Evolutionary conservation across 2,888 invertebrate genomes (phyloP).

Genomic region (Lissocephala sabroskyi): DNA sequence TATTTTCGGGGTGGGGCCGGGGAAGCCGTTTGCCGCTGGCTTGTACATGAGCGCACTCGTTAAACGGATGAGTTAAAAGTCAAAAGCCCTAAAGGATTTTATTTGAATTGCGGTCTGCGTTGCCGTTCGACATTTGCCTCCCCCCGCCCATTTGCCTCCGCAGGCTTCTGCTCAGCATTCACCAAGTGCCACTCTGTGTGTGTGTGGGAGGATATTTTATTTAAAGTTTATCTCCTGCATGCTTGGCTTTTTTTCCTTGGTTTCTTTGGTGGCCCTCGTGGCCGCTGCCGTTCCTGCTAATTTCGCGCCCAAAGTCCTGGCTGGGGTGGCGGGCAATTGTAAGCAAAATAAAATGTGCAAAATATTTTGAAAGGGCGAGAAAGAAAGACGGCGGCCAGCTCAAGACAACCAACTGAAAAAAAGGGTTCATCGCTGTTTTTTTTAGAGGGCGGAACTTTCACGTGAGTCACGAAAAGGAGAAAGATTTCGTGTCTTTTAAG

Average conservation of each 20-base stretch:
- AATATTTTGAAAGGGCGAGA: conserved; percentile 35
- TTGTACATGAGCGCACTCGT: conserved; percentile 55
- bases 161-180: too few species aligned
- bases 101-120: conserved; percentile 64
- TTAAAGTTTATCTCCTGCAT: conserved; percentile 53
- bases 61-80: conserved; percentile 67
- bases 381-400: background rate
- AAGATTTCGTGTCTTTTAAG: too few species aligned
- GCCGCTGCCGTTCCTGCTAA: conserved; percentile 37
- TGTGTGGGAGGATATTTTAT: conserved; percentile 49
- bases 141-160: background rate
- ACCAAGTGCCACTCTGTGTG: conserved; percentile 13
- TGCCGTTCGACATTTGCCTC: conserved; percentile 41
- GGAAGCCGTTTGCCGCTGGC: conserved; percentile 7
- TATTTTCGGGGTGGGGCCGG: too few species aligned
- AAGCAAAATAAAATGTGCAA: conserved; percentile 63
- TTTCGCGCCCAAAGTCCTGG: conserved; percentile 50
- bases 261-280: conserved; percentile 9
- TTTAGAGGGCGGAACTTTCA: too few species aligned
- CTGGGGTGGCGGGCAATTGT: conserved; percentile 3
- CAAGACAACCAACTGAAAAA: conserved; percentile 15
- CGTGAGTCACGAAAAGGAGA: too few species aligned
- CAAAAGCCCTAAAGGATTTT: conserved; percentile 70
- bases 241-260: conserved; percentile 25
- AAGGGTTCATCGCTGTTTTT: too few species aligned